Percentiles rank a stretch among this genome's conserved stretches.
These are phyloP conservation scores for Okapia johnstoni DNA, from an alignment of 2,113 vertebrate genomes.

Conservation along the genomic window DNA sequence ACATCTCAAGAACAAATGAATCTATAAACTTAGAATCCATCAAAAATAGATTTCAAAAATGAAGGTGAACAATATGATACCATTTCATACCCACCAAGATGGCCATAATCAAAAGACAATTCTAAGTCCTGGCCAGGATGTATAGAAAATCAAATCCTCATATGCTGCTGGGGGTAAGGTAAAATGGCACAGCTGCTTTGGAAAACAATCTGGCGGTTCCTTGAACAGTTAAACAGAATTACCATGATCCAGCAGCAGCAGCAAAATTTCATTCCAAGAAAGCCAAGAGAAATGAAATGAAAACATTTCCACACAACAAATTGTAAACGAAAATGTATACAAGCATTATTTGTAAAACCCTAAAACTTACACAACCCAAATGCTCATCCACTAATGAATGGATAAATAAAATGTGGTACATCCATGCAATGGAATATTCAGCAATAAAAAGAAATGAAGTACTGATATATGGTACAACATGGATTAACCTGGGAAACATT, in stretches of 20 bases:
- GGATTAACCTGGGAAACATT: background rate
- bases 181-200: slow-evolving; percentile 8
- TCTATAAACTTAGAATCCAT: background rate
- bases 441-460: background rate
- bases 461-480: background rate
- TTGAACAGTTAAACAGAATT: background rate
- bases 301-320: background rate
- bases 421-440: background rate
- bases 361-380: background rate
- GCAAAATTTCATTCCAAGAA: background rate
- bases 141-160: background rate
- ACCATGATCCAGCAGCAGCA: background rate
- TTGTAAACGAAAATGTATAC: background rate
- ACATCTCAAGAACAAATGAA: background rate
- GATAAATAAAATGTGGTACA: background rate
- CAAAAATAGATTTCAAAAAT: background rate
- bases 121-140: background rate
- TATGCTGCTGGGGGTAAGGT: background rate
- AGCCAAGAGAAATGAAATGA: background rate
- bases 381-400: background rate
- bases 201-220: background rate
- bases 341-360: background rate
- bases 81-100: background rate
- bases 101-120: background rate
- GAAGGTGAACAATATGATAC: background rate